phyloP scores from a whole-genome alignment of 2,888 invertebrate species.

The Drosophila anomelani region DNA sequence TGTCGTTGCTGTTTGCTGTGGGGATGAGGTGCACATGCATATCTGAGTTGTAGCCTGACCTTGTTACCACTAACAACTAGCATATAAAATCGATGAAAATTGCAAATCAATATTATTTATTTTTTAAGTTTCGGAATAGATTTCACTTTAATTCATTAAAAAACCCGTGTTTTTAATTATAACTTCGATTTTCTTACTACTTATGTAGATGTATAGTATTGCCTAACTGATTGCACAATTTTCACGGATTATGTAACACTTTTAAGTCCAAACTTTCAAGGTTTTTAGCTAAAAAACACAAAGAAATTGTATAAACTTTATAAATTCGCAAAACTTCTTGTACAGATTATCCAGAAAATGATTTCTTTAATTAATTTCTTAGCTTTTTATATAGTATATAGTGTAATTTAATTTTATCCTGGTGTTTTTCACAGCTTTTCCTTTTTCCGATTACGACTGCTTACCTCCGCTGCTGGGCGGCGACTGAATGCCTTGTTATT shows the following conservation, averaged over 20 bases:
- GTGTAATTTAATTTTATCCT: background rate
- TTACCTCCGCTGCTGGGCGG: constrained; percentile 65
- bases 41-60: constrained; percentile 58
- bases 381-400: background rate
- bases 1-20: constrained; percentile 29
- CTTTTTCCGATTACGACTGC: constrained; percentile 47
- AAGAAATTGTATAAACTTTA: background rate
- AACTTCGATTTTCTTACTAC: no score
- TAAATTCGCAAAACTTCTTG: no score
- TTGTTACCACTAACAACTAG: constrained; percentile 75
- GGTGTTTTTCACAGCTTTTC: background rate
- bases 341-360: no score
- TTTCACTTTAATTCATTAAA: background rate
- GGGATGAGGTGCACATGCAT: constrained; percentile 37
- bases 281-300: background rate
- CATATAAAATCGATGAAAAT: constrained; percentile 54
- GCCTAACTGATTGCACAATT: constrained; percentile 9
- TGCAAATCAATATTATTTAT: constrained; percentile 39
- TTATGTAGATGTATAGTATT: background rate
- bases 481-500: constrained; percentile 55
- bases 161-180: no score
- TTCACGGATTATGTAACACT: constrained; percentile 49
- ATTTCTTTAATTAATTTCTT: background rate
- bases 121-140: background rate
- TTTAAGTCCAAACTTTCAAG: background rate